Base-by-base conservation (phyloP, 2,888 invertebrate genomes). In the Dastarcus helophoroides region DNA sequence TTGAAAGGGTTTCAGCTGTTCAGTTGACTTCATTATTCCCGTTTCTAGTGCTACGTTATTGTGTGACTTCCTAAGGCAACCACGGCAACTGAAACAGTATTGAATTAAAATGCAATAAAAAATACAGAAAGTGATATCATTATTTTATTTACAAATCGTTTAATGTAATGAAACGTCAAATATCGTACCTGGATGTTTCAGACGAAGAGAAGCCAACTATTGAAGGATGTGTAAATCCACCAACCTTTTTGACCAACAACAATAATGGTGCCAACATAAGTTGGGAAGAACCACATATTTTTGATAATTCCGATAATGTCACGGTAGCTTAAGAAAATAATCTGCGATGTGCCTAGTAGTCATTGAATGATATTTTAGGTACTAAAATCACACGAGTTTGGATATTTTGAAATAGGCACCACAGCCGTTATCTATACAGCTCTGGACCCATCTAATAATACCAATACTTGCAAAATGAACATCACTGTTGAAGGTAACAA, bases 201-300 rank as follows among this genome's bases (percentile, higher is more conserved):
- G 73, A 76, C 49, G 53, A 53, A 4, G 71, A 73, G 45, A 60
- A 68, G 15, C 76, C 76, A 2, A 57, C 47, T 3, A 60, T 73
- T 6, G 72, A 73, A 43, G 62, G 64, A 33, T 79, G 79, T 46
- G 54, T 67, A 7, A 68, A 69, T 36, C 76, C 77, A 1, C 63
- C 70, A 3, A 56, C 61, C 16, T 67, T 67, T 37, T 50, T 62
- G 15, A 48, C 58, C 2, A 46, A 46, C 7, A 50, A 53, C 26
- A 46, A 43, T 31, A 39, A 36, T 3, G 59, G 55, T 3, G 52
- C 52, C 16, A 68, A 71, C 31, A 59, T 76, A 8, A 58, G 62
- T 7, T 74, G 75, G 71, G 68, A 69, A 31, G 72, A 72, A 44
- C 76, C 76, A 3, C 47, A 58, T 11, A 63, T 67, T 39, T 58